A percentile compares a stretch with the other conserved stretches of the same genome.
phyloP scores from a whole-genome alignment of 2,888 invertebrate species.

The Actias luna region DNA sequence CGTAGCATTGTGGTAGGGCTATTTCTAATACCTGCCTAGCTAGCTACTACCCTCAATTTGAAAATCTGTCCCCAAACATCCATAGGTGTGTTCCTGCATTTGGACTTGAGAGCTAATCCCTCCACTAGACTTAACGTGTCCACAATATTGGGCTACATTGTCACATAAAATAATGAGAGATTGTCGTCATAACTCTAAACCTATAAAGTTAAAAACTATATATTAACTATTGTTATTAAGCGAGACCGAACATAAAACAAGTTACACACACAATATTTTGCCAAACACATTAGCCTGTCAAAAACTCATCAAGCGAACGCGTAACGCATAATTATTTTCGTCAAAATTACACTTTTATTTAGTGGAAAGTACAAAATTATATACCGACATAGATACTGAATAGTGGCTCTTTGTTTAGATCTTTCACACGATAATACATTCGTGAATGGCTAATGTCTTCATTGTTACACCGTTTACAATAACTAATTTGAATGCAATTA shows the following conservation, averaged over 20 bases:
- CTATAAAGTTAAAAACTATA: too few relatives aligned
- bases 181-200: too few relatives aligned
- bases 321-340: slow-evolving; percentile 66
- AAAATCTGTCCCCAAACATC: too few relatives aligned
- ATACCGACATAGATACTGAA: slow-evolving; percentile 51
- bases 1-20: too few relatives aligned
- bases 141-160: too few relatives aligned
- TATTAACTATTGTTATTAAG: not conserved
- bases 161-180: too few relatives aligned
- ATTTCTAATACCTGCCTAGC: too few relatives aligned
- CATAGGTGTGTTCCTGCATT: too few relatives aligned
- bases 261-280: slow-evolving; percentile 43
- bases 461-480: slow-evolving; percentile 55
- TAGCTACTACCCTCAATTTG: too few relatives aligned
- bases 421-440: slow-evolving; percentile 71
- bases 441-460: slow-evolving; percentile 57
- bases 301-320: slow-evolving; percentile 59
- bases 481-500: slow-evolving; percentile 37
- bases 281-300: slow-evolving; percentile 71
- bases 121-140: too few relatives aligned
- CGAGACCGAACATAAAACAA: not conserved
- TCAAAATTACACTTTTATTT: slow-evolving; percentile 57
- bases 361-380: slow-evolving; percentile 74
- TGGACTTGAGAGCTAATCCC: too few relatives aligned
- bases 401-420: slow-evolving; percentile 48